These are phyloP conservation scores for Planiliza haematocheilus DNA, from an alignment of 2,113 vertebrate genomes.

Conservation along the genomic window DNA sequence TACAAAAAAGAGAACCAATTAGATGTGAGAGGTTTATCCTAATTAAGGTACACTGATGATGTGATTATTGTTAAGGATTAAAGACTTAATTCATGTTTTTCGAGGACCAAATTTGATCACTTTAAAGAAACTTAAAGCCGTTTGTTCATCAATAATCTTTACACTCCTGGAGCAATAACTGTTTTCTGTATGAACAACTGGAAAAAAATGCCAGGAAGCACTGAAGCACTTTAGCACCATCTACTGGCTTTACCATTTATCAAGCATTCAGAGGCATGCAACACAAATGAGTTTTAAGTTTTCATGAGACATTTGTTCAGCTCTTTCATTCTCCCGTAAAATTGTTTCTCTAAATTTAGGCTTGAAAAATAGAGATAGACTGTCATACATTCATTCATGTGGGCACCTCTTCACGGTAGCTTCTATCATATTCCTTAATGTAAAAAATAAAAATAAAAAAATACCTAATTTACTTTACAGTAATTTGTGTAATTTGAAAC, in stretches of 20 bases:
- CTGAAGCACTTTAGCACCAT: slow-evolving; percentile 58
- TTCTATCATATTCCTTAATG: slow-evolving; percentile 7
- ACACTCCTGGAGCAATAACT: not conserved
- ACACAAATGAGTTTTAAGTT: slow-evolving; percentile 15
- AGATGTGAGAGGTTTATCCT: not conserved
- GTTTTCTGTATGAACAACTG: not conserved
- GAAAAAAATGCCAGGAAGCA: slow-evolving; percentile 14
- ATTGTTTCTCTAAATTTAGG: slow-evolving; percentile 4
- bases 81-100: not conserved
- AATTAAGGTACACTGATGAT: not conserved
- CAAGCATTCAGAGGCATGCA: not conserved
- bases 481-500: not conserved
- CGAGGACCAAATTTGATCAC: not conserved
- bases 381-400: not conserved
- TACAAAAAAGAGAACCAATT: not conserved
- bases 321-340: slow-evolving; percentile 10
- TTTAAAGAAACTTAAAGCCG: not conserved
- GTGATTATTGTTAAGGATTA: too few species aligned
- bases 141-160: not conserved
- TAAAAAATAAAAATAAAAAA: too few species aligned
- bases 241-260: slow-evolving; percentile 48
- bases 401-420: not conserved
- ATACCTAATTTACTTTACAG: slow-evolving; percentile 15
- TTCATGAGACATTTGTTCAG: not conserved
- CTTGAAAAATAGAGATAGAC: slow-evolving; percentile 11